Percentiles rank a stretch among this genome's conserved stretches.
Evolutionary conservation across 2,888 invertebrate genomes (phyloP).

Genomic region (Athalia rosae): DNA sequence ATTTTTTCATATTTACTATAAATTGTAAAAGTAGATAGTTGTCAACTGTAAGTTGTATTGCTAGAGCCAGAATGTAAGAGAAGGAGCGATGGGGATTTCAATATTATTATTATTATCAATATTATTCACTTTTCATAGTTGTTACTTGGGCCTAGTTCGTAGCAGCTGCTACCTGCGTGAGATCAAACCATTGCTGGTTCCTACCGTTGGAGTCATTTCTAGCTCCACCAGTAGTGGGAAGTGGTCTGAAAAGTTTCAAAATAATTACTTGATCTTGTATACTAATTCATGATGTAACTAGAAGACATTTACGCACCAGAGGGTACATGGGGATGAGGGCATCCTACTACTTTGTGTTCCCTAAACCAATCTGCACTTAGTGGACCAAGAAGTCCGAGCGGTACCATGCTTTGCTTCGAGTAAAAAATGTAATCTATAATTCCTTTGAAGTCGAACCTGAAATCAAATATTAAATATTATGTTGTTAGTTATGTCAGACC

Average conservation of each 20-base stretch:
- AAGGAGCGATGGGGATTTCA: conserved; percentile 64
- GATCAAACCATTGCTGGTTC: conserved; percentile 87
- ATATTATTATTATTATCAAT: conserved; percentile 49
- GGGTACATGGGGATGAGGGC: conserved; percentile 98
- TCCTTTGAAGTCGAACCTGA: conserved; percentile 98
- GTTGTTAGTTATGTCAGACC: conserved; percentile 33
- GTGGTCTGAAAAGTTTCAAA: conserved; percentile 81
- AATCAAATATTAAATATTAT: conserved; percentile 62
- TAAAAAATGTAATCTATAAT: conserved; percentile 99
- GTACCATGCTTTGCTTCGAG: conserved; percentile 95
- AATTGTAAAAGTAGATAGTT: conserved; percentile 56
- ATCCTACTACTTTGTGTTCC: conserved; percentile 97
- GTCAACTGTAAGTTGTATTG: conserved; percentile 68
- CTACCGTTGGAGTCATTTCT: conserved; percentile 89
- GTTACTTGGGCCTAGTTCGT: conserved; percentile 70
- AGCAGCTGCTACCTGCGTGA: conserved; percentile 87
- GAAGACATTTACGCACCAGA: conserved; percentile 78
- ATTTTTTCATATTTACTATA: conserved; percentile 60
- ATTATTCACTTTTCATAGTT: conserved; percentile 59
- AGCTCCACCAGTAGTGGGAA: conserved; percentile 93
- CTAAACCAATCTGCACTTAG: conserved; percentile 94
- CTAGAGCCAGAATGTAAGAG: conserved; percentile 70
- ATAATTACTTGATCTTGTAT: conserved; percentile 11
- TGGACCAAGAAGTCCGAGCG: conserved; percentile 95
- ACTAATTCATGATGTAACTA: conserved; percentile 32